These are phyloP conservation scores for Dicrurus megarhynchus DNA, from an alignment of 2,113 vertebrate genomes.

Conservation along the genomic window DNA sequence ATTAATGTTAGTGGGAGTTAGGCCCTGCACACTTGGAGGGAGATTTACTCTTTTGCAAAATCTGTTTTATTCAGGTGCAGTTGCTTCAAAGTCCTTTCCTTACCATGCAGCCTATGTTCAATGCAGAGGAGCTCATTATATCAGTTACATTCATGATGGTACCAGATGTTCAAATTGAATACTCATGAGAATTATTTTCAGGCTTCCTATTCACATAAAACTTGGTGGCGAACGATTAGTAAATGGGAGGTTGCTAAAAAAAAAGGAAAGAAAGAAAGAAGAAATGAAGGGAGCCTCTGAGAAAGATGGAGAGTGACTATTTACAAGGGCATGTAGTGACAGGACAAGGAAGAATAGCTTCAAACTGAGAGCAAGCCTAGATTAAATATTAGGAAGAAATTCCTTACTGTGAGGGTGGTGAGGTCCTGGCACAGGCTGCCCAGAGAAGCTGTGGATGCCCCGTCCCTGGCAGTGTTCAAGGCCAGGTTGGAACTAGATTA, in stretches of 20 bases:
- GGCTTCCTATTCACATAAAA: slow-evolving; percentile 19
- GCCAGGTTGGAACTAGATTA: background rate
- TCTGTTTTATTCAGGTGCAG: slow-evolving; percentile 27
- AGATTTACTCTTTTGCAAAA: background rate
- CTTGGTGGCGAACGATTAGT: background rate
- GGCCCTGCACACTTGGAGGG: background rate
- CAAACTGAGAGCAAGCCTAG: background rate
- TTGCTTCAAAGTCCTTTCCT: background rate
- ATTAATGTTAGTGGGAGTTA: background rate
- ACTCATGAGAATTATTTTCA: slow-evolving; percentile 38
- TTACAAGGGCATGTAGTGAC: background rate
- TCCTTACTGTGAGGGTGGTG: background rate
- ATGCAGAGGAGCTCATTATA: slow-evolving; percentile 28
- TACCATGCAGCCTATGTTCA: background rate
- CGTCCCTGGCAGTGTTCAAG: background rate
- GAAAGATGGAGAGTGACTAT: background rate
- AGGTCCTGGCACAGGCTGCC: background rate
- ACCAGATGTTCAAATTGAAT: slow-evolving; percentile 49
- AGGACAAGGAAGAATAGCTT: background rate
- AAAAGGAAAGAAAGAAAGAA: background rate
- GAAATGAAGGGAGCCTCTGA: background rate
- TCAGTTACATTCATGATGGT: slow-evolving; percentile 21
- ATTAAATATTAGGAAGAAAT: background rate
- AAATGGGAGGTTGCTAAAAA: background rate
- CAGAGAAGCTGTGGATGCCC: background rate